These are phyloP conservation scores for Syrista parreyssii DNA, from an alignment of 2,888 invertebrate genomes.

Conservation along the genomic window DNA sequence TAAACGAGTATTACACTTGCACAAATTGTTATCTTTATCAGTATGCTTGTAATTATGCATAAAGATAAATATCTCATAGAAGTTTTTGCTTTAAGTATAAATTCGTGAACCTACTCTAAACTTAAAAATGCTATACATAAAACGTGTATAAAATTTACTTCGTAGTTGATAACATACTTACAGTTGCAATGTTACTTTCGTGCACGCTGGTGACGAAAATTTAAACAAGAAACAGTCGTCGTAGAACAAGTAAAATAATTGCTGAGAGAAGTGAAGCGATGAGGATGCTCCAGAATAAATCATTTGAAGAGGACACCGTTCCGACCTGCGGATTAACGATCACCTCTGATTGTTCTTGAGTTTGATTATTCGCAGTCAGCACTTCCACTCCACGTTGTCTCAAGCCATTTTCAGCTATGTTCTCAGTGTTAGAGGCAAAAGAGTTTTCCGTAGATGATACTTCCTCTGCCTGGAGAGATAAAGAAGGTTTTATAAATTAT, in stretches of 20 bases:
- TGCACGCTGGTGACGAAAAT: slow-evolving; percentile 6
- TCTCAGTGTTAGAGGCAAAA: slow-evolving; percentile 33
- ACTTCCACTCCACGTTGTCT: slow-evolving; percentile 51
- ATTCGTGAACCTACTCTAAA: no score
- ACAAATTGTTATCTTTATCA: no score
- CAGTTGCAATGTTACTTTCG: slow-evolving; percentile 24
- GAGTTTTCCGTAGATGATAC: slow-evolving; percentile 39
- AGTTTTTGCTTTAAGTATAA: no score
- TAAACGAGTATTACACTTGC: no score
- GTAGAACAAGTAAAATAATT: slow-evolving; percentile 66
- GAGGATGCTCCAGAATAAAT: slow-evolving; percentile 67
- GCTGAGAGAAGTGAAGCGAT: slow-evolving; percentile 66
- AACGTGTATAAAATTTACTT: slow-evolving; percentile 50
- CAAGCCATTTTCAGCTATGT: slow-evolving; percentile 40
- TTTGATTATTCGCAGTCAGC: slow-evolving; percentile 50
- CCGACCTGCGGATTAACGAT: slow-evolving; percentile 52
- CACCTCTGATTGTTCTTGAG: slow-evolving; percentile 60
- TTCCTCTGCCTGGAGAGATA: slow-evolving; percentile 51
- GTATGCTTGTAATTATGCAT: no score
- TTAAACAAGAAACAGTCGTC: slow-evolving; percentile 68
- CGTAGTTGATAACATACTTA: slow-evolving; percentile 39
- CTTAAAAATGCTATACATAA: slow-evolving; percentile 40
- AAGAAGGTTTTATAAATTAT: not conserved
- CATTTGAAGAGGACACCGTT: slow-evolving; percentile 64
- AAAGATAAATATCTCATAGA: no score